Base-by-base conservation (phyloP, 2,797 vertebrate genomes). In the Zalophus californianus region DNA sequence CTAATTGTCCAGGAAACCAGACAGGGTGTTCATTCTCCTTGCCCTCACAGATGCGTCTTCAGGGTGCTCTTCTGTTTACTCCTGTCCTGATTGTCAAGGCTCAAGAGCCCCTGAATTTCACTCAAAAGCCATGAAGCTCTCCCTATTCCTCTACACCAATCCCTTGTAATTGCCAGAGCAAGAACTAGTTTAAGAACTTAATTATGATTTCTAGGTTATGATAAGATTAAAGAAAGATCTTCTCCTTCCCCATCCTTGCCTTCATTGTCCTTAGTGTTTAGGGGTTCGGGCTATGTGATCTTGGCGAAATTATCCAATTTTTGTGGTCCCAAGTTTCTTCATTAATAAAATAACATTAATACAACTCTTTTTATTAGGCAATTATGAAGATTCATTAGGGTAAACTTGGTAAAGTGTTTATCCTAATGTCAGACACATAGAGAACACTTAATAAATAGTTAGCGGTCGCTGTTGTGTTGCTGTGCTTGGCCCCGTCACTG, bases 321-420 rank as follows among this genome's bases (percentile, higher is more conserved):
- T 79, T 41, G 2, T 56, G 1, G 82, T 85, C n/a, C 25, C 44
- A n/a, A 78, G 18, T 94, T 82, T 86, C 18, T 41, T 83, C 78
- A 62, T 50, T 89, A 93, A 84, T 54, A 86, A 86, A 86, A 75
- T 77, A 29, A 32, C 3, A 20, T 9, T 32, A 92, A 66, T 48
- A 10, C 0, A 72, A 13, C 3, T 68, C 18, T 5, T 60, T 79
- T 91, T 27, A 91, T 64, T 78, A 52, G 13, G 12, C 20, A 5
- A 73, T 68, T 70, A 58, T 48, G 14, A 79, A 84, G 21, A 91
- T 78, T 18, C 16, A 91, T 75, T 68, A 89, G 79, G 77, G 70
- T 50, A 77, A 68, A 35, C 27, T 94, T 95, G 32, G 11, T 7
- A 15, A 68, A 78, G 1, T 27, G 18, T 72, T 62, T 83, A 68